Evolutionary conservation across 2,888 invertebrate species (phyloP).

Genomic region (Tetheella fluctuosa): DNA sequence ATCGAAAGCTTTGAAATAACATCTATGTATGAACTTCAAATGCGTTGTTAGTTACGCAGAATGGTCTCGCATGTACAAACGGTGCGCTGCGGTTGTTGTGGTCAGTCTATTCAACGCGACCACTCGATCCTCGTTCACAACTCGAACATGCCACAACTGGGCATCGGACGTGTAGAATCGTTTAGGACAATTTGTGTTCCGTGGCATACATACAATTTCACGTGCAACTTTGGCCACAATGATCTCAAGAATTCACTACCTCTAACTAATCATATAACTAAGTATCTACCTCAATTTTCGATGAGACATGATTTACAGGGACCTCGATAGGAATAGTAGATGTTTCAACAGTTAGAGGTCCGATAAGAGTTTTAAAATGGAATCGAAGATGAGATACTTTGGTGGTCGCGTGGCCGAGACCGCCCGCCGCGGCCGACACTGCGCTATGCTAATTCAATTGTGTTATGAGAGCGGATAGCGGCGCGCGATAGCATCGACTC

Average conservation of each 20-base stretch:
- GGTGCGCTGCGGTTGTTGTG: slow-evolving; percentile 56
- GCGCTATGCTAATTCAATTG: slow-evolving; percentile 83
- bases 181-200: slow-evolving; percentile 53
- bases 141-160: slow-evolving; percentile 41
- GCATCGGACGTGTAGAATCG: slow-evolving; percentile 51
- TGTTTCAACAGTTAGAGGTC: not conserved
- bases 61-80: slow-evolving; percentile 32
- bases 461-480: slow-evolving; percentile 71
- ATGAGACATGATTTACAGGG: slow-evolving; percentile 30
- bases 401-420: slow-evolving; percentile 79
- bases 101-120: slow-evolving; percentile 57
- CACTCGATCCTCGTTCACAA: slow-evolving; percentile 57
- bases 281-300: slow-evolving; percentile 18
- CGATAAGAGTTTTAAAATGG: slow-evolving; percentile 37
- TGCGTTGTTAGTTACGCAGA: slow-evolving; percentile 21
- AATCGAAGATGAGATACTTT: slow-evolving; percentile 50
- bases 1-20: slow-evolving; percentile 6
- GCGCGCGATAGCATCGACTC: slow-evolving; percentile 70
- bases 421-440: slow-evolving; percentile 73
- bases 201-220: slow-evolving; percentile 17
- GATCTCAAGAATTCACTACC: not conserved
- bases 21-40: not conserved
- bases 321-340: not conserved
- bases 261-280: too few relatives aligned
- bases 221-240: not conserved